phyloP scores from a whole-genome alignment of 2,797 vertebrate genomes.

The Artibeus lituratus region DNA sequence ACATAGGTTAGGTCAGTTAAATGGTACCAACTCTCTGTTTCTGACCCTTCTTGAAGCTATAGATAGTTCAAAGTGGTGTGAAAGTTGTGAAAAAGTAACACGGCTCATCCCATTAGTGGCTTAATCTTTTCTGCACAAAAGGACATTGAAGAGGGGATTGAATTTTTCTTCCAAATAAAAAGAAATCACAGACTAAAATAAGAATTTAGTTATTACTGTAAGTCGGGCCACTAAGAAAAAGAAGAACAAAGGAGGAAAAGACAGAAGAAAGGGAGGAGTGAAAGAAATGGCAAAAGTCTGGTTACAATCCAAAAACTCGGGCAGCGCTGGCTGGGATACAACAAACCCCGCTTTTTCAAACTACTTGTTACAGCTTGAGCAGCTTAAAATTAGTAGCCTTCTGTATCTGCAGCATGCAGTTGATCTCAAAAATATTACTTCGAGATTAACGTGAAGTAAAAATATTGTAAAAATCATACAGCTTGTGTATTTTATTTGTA shows the following conservation, averaged over 20 bases:
- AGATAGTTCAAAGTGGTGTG: not conserved
- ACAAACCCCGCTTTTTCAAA: not conserved
- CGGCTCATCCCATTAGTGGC: not conserved
- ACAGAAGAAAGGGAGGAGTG: not conserved
- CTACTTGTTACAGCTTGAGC: not conserved
- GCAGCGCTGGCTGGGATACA: not conserved
- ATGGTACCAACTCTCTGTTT: not conserved
- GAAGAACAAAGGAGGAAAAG: not conserved
- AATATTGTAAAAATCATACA: not conserved
- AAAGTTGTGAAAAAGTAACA: not conserved
- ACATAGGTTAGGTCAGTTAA: not conserved
- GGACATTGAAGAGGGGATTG: not conserved
- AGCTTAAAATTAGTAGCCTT: not conserved
- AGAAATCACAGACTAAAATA: not conserved
- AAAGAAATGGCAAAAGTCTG: not conserved
- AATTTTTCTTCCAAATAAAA: not conserved
- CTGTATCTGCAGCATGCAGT: not conserved
- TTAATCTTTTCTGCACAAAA: not conserved
- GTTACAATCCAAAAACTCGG: not conserved
- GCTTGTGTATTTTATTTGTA: not conserved
- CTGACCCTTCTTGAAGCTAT: not conserved
- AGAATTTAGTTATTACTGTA: not conserved
- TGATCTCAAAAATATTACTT: not conserved
- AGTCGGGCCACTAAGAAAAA: not conserved
- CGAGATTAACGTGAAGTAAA: not conserved